Conservation (phyloP, 2,797 vertebrate species). For the Sphenopsis melanotis region DNA sequence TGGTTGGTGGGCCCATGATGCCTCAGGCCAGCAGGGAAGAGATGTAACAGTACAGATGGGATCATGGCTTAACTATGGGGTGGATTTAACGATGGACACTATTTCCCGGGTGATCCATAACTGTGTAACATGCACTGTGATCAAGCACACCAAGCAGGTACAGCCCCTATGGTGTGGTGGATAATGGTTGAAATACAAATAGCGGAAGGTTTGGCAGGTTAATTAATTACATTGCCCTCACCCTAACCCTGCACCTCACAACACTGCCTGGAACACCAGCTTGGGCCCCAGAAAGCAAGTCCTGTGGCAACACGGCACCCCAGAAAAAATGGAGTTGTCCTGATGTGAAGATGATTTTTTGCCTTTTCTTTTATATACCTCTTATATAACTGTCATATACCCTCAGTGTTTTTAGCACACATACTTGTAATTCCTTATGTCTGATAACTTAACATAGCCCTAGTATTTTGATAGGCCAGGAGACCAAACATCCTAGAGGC, state of each 20-base stretch:
- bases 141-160: neutral
- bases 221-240: neutral
- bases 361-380: neutral
- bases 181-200: rapidly evolving
- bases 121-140: neutral
- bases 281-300: neutral
- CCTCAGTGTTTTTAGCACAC: neutral
- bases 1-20: no score
- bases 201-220: neutral
- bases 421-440: neutral
- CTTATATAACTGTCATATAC: neutral
- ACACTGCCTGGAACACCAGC: neutral
- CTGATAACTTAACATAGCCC: neutral
- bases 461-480: neutral
- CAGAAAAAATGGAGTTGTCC: rapidly evolving
- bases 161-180: neutral
- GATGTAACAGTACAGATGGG: neutral
- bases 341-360: neutral
- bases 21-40: neutral
- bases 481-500: neutral
- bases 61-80: rapidly evolving
- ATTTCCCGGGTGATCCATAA: neutral
- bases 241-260: neutral
- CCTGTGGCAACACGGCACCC: neutral
- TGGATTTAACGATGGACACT: neutral